Evolutionary conservation across 2,113 vertebrate species (phyloP), one percentile per base, ranked within the genome.

Genomic region (Pachycephala philippinensis): DNA sequence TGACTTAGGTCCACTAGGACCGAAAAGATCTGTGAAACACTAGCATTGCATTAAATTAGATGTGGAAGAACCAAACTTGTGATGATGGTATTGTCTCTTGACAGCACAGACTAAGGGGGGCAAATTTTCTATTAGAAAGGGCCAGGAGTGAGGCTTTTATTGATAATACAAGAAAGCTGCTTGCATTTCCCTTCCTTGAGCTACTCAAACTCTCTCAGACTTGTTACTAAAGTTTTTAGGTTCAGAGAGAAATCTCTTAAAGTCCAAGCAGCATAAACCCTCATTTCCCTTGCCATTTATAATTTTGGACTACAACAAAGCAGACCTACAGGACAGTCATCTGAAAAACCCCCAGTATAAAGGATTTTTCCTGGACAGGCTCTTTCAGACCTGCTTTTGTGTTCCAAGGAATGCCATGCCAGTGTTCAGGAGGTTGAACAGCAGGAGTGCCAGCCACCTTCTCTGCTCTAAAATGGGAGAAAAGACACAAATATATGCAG

Each of bases 31-130:
- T 95, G 71, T 92, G 76, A 66, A 86, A 90, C 37, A 84, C 72
- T 79, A 94, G 86, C 47, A 50, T 91, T 87, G 90, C 56, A 74
- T 93, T 91, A 96, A 96, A 96, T 94, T 64, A 93, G 81, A 80
- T 80, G 61, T 81, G 61, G 70, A 93, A 94, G 79, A 96, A 95
- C 65, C 54, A 79, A 83, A 64, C 69, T 78, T 60, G 76, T 89
- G 59, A 94, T 59, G 65, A 37, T 89, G 63, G 63, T 74, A 65
- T 56, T 82, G 52, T 94, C 60, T 96, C 81, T 72, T 91, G 80
- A 80, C 42, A 87, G 64, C 52, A 59, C 3, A 2, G 53, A 37
- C 37, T 59, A 61, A 95, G n/a, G 16, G 74, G 69, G 84, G n/a
- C 35, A 82, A 66, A 61, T 76, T 33, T 54, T 71, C 1, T 52